Evolutionary conservation across 2,113 vertebrate genomes (phyloP).

Genomic region (Trachemys scripta): DNA sequence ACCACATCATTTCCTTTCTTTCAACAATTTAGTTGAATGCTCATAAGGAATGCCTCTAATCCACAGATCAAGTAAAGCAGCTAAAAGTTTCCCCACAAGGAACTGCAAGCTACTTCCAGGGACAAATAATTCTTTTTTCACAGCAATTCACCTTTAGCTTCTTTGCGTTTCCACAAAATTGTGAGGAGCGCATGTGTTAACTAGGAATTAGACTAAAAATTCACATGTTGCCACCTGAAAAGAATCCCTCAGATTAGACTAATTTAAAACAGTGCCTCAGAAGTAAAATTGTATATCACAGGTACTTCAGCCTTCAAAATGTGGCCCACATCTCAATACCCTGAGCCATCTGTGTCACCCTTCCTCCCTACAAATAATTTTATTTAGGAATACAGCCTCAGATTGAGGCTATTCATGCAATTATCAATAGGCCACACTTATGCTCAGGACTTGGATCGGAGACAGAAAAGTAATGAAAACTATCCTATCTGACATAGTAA

Average conservation of each 20-base stretch:
- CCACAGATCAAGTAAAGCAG: rapidly evolving
- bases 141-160: not conserved
- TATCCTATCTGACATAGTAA: not conserved
- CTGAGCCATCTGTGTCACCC: rapidly evolving
- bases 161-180: not conserved
- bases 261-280: not conserved
- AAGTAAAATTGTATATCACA: not conserved
- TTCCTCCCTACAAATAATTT: not conserved
- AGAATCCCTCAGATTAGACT: not conserved
- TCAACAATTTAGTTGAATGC: not conserved
- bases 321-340: not conserved
- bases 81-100: not conserved
- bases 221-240: not conserved
- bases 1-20: not conserved
- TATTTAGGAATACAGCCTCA: not conserved
- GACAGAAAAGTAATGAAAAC: not conserved
- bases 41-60: not conserved
- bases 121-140: not conserved
- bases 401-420: not conserved
- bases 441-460: not conserved
- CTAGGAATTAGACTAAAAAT: not conserved
- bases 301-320: not conserved
- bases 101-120: not conserved
- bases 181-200: not conserved
- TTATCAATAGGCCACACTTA: not conserved